Percentiles rank a stretch among this genome's conserved stretches.
These are phyloP conservation scores for Heterocephalus glaber DNA, from an alignment of 2,113 vertebrate genomes.

Conservation along the genomic window DNA sequence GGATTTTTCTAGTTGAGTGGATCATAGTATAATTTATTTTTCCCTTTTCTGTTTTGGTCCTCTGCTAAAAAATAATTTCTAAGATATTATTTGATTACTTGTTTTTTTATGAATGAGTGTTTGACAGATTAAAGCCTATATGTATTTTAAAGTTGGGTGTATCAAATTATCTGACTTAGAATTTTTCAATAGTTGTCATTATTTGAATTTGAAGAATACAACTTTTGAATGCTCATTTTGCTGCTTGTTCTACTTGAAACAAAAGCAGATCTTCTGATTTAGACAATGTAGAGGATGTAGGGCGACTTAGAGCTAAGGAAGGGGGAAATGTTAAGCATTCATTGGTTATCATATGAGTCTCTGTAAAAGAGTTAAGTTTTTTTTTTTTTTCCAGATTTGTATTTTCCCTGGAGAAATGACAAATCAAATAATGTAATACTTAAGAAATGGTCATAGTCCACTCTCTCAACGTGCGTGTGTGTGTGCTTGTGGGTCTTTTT, in stretches of 20 bases:
- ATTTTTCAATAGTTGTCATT: not conserved
- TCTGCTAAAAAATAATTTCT: slow-evolving; percentile 14
- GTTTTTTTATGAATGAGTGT: not conserved
- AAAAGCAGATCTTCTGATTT: not conserved
- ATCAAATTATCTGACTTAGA: not conserved
- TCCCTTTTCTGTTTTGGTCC: not conserved
- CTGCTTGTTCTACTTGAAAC: not conserved
- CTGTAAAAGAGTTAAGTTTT: not conserved
- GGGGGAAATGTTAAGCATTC: not conserved
- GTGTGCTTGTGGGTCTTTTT: not conserved
- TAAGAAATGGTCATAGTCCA: not conserved
- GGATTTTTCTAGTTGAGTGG: not conserved
- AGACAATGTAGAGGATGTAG: not conserved
- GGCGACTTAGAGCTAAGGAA: not conserved
- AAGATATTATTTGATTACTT: not conserved
- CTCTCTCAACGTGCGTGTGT: no score
- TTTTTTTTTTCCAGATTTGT: not conserved
- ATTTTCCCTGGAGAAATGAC: slow-evolving; percentile 16
- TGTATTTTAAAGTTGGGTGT: slow-evolving; percentile 36
- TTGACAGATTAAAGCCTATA: not conserved
- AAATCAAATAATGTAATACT: not conserved
- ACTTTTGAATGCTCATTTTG: not conserved
- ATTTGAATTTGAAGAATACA: slow-evolving; percentile 13
- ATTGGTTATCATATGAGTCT: not conserved
- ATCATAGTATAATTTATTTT: not conserved